Evolutionary conservation across 2,797 vertebrate species (phyloP).

Genomic region (Macroramphosus scolopax): DNA sequence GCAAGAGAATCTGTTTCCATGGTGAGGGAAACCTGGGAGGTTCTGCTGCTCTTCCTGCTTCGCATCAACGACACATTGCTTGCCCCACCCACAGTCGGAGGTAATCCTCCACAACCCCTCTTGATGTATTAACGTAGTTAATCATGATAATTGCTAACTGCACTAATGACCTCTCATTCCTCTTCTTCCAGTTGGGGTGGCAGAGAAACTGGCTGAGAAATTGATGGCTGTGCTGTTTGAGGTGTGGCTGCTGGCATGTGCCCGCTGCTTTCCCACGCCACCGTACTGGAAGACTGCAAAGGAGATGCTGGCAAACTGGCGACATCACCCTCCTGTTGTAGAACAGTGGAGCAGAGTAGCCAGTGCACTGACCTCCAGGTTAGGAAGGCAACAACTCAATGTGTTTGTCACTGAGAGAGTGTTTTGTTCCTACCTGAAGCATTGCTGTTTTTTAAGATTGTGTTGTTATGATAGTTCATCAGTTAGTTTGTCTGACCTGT

Average conservation of each 20-base stretch:
- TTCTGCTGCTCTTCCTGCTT: constrained; percentile 91
- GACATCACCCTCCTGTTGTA: constrained; percentile 95
- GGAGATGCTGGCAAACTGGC: constrained; percentile 97
- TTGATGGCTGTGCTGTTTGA: constrained; percentile 94
- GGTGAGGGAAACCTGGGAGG: constrained; percentile 97
- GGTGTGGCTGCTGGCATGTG: constrained; percentile 93
- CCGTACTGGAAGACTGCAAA: constrained; percentile 97
- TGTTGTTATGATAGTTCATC: too few relatives aligned
- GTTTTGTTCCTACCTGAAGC: too few relatives aligned
- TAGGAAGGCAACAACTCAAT: constrained; percentile 18
- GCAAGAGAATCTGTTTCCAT: constrained; percentile 87
- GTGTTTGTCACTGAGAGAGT: neutral
- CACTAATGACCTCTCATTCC: neutral
- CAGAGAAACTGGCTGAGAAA: constrained; percentile 92
- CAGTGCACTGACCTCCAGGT: constrained; percentile 95
- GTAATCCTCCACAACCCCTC: constrained; percentile 56
- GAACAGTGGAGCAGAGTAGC: constrained; percentile 97
- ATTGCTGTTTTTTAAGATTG: too few relatives aligned
- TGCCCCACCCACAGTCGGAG: constrained; percentile 90
- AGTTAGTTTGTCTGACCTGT: too few relatives aligned
- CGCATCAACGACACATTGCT: constrained; percentile 93
- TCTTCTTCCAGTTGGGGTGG: constrained; percentile 84
- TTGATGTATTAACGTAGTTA: constrained; percentile 1
- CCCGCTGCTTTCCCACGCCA: constrained; percentile 92
- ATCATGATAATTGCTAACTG: neutral